A percentile compares a stretch with the other conserved stretches of the same genome.
phyloP scores from a whole-genome alignment of 1,140 invertebrate species.

The silkworm (Bombyx mori) region DNA sequence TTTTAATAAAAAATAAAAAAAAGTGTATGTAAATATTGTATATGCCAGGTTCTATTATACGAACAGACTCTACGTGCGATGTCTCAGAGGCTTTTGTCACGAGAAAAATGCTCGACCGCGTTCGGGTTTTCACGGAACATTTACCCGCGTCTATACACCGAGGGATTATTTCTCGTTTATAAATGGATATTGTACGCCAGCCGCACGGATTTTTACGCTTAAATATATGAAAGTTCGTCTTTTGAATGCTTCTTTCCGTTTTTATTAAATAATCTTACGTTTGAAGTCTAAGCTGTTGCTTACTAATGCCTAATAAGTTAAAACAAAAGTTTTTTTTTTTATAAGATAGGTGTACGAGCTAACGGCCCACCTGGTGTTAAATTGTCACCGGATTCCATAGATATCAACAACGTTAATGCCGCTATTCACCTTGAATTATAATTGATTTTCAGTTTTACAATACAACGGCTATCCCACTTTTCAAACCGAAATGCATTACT shows the following conservation, averaged over 20 bases:
- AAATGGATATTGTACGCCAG: slow-evolving; percentile 46
- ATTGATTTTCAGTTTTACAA: too few relatives aligned
- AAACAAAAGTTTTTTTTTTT: too few relatives aligned
- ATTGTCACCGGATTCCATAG: too few relatives aligned
- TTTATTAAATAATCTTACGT: slow-evolving; percentile 6
- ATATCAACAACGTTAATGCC: too few relatives aligned
- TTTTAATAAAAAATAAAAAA: slow-evolving; percentile 3
- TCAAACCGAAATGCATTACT: too few relatives aligned
- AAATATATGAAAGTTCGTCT: slow-evolving; percentile 16
- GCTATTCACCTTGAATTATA: too few relatives aligned
- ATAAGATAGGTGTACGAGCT: too few relatives aligned
- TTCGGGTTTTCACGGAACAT: slow-evolving; percentile 58
- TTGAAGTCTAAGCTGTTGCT: not conserved
- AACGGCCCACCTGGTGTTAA: too few relatives aligned
- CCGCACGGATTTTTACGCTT: slow-evolving; percentile 39
- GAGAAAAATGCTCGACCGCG: slow-evolving; percentile 51
- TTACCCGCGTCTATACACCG: slow-evolving; percentile 43
- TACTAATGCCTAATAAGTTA: too few relatives aligned
- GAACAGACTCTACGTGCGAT: slow-evolving; percentile 21
- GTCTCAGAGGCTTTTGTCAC: slow-evolving; percentile 48
- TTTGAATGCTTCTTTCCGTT: slow-evolving; percentile 1
- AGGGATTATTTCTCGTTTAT: slow-evolving; percentile 55
- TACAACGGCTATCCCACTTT: too few relatives aligned
- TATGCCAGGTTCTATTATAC: slow-evolving; percentile 10
- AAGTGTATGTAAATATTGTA: slow-evolving; percentile 18